phyloP scores from a whole-genome alignment of 2,113 vertebrate species.

The Lota lota region DNA sequence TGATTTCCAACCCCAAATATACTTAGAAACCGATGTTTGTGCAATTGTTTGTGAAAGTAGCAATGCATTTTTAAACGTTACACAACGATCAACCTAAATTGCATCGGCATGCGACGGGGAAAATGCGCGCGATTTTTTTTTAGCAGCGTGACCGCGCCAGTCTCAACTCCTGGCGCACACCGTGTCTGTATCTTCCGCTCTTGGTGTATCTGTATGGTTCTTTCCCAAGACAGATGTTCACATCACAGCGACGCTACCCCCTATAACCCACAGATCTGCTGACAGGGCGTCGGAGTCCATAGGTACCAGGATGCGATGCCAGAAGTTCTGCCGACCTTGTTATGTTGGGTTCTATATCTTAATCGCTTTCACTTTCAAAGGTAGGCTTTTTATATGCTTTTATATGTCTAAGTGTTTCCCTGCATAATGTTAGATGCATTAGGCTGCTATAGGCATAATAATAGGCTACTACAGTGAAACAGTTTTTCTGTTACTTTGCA shows the following conservation, averaged over 20 bases:
- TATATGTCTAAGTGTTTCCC: neutral
- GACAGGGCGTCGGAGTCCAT: constrained; percentile 27
- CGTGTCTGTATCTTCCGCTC: constrained; percentile 5
- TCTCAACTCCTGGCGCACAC: constrained; percentile 32
- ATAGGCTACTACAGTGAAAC: too few species aligned
- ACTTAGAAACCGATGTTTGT: neutral
- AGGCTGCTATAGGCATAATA: neutral
- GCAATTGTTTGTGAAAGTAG: neutral
- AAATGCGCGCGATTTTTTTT: constrained; percentile 10
- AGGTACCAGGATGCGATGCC: constrained; percentile 59
- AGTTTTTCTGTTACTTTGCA: too few species aligned
- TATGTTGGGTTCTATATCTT: constrained; percentile 67
- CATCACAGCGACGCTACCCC: constrained; percentile 16
- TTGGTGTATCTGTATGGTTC: constrained; percentile 18
- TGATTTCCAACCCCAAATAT: neutral
- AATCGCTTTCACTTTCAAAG: constrained; percentile 62
- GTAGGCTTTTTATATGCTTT: constrained; percentile 39
- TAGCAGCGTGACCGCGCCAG: constrained; percentile 37
- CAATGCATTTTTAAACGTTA: neutral
- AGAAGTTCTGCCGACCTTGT: constrained; percentile 59
- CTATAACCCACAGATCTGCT: constrained; percentile 28
- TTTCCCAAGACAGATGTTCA: constrained; percentile 34
- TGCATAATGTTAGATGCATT: neutral
- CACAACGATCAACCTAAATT: neutral
- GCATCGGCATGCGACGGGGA: neutral